These are phyloP conservation scores for Nomada ferruginata DNA, from an alignment of 2,888 invertebrate species.

Conservation along the genomic window DNA sequence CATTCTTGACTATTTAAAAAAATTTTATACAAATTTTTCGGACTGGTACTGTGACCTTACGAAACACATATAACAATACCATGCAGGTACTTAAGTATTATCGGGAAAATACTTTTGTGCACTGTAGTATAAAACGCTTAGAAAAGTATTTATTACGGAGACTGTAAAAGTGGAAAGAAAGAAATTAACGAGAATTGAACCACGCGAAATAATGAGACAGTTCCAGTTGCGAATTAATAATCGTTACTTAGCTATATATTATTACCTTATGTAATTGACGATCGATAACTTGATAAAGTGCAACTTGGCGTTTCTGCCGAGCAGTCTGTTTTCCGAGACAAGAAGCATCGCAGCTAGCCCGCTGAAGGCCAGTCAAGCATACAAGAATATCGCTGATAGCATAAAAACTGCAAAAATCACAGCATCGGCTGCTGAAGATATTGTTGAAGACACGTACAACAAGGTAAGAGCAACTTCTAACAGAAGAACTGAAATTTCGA, in stretches of 20 bases:
- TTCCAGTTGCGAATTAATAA: constrained; percentile 38
- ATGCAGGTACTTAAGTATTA: too few relatives aligned
- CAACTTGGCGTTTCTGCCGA: constrained; percentile 68
- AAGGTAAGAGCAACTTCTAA: constrained; percentile 72
- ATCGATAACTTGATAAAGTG: constrained; percentile 66
- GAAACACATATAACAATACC: background rate
- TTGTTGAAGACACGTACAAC: constrained; percentile 84
- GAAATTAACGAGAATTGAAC: background rate
- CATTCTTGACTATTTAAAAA: constrained; percentile 13
- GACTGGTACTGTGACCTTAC: constrained; percentile 20
- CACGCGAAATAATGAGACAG: background rate
- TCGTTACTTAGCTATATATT: constrained; percentile 25
- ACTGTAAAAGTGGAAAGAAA: background rate
- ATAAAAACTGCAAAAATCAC: constrained; percentile 88
- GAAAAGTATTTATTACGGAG: background rate
- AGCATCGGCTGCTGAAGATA: constrained; percentile 86
- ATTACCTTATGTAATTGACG: constrained; percentile 52
- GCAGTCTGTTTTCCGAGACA: constrained; percentile 88
- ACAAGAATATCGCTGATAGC: constrained; percentile 90
- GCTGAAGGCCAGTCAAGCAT: constrained; percentile 87
- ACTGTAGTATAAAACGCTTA: background rate
- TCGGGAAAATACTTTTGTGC: background rate
- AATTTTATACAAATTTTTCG: constrained; percentile 1
- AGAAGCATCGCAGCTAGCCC: constrained; percentile 87
- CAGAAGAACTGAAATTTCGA: background rate